Base-by-base conservation (phyloP, 2,888 invertebrate species). In the Melangyna quadrimaculata region DNA sequence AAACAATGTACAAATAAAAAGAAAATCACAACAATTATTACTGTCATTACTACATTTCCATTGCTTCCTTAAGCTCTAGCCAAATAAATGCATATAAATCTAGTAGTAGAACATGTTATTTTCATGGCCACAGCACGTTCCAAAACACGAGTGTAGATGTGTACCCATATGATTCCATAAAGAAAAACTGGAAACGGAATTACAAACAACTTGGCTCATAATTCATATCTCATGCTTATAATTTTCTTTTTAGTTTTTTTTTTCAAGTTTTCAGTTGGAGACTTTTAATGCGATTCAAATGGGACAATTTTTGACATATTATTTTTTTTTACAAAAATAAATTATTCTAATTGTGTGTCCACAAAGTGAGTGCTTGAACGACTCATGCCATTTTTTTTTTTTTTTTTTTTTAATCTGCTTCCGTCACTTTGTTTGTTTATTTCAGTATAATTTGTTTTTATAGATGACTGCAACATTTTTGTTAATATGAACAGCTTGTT, bases 41-140 rank as follows among this genome's bases (percentile, higher is more conserved):
- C 55, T 67, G 65, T 57, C 75, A 81, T 75, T 75, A 81, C 63
- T 65, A 65, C 75, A 70, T 65, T n/a, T n/a, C 70, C 55, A 57
- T 40, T 22, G 14, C 71, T 67, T 71, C 65, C 65, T n/a, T n/a
- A n/a, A 75, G 57, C 55, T 19, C 17, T 12, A 59, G 48, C 45
- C 17, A 65, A 17, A 35, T 2, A 35, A 22, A 43, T n/a, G 10
- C n/a, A 29, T 35, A 40, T 65, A 65, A 40, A 70, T 75, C 75
- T 61, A 77, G 71, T 61, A 75, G 71, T 61, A 69, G 67, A 79
- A 79, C 84, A 79, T 79, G 79, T 72, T 72, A 27, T 71, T 79
- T 79, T 69, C 84, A 84, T 79, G 79, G 75, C 48, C 84, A 84
- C 37, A 55, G 59, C 84, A 79, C 75, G 79, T 79, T 79, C 53